These are phyloP conservation scores for Coelinius sp. DNA, from an alignment of 2,888 invertebrate genomes.

Conservation along the genomic window DNA sequence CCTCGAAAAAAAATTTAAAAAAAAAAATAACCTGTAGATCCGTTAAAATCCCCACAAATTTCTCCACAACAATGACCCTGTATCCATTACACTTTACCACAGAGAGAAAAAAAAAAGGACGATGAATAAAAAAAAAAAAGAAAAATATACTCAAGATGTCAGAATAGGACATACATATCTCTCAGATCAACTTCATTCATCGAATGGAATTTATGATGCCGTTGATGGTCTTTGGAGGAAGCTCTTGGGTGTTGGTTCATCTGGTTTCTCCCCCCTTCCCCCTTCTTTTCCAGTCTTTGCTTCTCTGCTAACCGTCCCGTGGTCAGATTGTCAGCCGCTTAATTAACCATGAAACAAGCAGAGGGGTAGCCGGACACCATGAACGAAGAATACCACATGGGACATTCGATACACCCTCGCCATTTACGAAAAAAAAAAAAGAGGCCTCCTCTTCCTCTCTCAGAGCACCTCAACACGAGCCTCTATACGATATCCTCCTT, in stretches of 20 bases:
- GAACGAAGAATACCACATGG: conserved; percentile 65
- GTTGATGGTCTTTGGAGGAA: neutral
- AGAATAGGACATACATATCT: conserved; percentile 23
- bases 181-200: conserved; percentile 32
- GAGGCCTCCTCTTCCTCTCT: conserved; percentile 34
- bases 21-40: conserved; percentile 24
- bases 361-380: conserved; percentile 67
- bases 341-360: conserved; percentile 71
- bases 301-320: conserved; percentile 63
- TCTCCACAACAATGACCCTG: conserved; percentile 9
- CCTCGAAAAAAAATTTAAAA: neutral
- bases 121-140: neutral
- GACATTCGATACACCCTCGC: conserved; percentile 70
- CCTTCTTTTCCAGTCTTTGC: neutral
- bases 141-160: neutral
- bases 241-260: conserved; percentile 12
- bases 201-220: conserved; percentile 15
- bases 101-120: conserved; percentile 27
- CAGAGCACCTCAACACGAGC: conserved; percentile 38
- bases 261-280: neutral
- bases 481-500: conserved; percentile 24
- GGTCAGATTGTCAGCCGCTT: conserved; percentile 70
- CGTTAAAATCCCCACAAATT: conserved; percentile 20
- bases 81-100: conserved; percentile 27
- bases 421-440: conserved; percentile 37